Conservation (phyloP, 2,797 vertebrate genomes). For the Manis crassicaudata region DNA sequence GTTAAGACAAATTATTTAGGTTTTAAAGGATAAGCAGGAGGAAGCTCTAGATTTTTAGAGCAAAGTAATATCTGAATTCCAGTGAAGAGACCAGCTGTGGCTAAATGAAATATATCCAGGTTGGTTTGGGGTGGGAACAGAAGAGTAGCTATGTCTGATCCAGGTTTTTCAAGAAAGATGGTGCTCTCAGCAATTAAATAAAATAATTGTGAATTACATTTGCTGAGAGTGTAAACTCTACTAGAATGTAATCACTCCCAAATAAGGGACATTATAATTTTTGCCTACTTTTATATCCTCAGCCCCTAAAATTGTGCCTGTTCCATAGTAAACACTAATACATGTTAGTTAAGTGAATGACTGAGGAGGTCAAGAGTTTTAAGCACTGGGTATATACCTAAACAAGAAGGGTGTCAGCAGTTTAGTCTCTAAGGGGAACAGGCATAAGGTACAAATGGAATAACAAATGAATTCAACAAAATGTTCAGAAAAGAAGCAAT, state of each 20-base stretch:
- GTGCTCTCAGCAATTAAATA: background rate
- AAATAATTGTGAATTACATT: background rate
- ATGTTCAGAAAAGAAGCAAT: background rate
- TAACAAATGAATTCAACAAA: background rate
- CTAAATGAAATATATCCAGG: background rate
- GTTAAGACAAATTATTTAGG: background rate
- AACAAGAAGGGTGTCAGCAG: background rate
- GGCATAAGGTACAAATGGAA: background rate
- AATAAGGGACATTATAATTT: background rate
- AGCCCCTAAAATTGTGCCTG: rapidly evolving
- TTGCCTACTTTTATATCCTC: background rate
- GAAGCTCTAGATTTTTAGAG: background rate
- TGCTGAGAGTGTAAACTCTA: background rate
- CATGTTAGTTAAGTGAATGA: background rate
- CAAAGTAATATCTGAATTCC: background rate
- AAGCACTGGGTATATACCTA: background rate
- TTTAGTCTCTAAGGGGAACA: background rate
- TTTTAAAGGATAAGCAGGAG: background rate
- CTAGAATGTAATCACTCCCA: background rate
- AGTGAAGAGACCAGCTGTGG: background rate
- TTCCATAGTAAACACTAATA: background rate
- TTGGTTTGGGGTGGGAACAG: background rate
- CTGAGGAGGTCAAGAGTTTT: background rate
- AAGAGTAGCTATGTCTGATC: background rate
- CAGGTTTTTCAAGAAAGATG: background rate